Percentiles rank a stretch among this genome's conserved stretches.
These are phyloP conservation scores for Acholoe squamosa DNA, from an alignment of 2,888 invertebrate species.

Conservation along the genomic window DNA sequence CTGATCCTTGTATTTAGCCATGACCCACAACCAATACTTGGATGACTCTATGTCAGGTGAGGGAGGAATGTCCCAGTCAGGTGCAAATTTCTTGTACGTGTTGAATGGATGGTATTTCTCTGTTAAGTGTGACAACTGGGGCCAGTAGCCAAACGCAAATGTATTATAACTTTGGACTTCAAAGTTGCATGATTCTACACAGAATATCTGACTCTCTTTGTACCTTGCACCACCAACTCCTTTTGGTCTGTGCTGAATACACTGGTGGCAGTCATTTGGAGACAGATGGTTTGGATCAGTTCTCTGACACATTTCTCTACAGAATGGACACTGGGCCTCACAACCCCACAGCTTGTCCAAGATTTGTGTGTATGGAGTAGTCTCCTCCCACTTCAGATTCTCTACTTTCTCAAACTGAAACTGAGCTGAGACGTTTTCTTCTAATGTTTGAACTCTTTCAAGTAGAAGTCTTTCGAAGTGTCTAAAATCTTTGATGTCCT, in stretches of 20 bases:
- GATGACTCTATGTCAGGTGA: not conserved
- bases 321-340: constrained; percentile 65
- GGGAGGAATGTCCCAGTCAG: not conserved
- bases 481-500: not conserved
- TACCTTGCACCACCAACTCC: not conserved
- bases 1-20: not conserved
- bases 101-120: not conserved
- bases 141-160: no score
- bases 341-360: constrained; percentile 64
- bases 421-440: not conserved
- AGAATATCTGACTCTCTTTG: not conserved
- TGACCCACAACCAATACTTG: constrained; percentile 8
- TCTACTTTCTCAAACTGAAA: not conserved
- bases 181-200: not conserved
- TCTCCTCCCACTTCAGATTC: constrained; percentile 21
- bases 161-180: not conserved
- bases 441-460: not conserved
- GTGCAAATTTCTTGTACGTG: not conserved
- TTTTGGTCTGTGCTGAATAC: not conserved
- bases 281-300: constrained; percentile 35
- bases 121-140: no score
- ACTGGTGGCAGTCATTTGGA: not conserved
- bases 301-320: constrained; percentile 58
- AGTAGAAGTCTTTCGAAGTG: not conserved
- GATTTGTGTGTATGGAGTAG: constrained; percentile 5